Conservation (phyloP, 2,888 invertebrate species). For the Drosophila hamatofila region DNA sequence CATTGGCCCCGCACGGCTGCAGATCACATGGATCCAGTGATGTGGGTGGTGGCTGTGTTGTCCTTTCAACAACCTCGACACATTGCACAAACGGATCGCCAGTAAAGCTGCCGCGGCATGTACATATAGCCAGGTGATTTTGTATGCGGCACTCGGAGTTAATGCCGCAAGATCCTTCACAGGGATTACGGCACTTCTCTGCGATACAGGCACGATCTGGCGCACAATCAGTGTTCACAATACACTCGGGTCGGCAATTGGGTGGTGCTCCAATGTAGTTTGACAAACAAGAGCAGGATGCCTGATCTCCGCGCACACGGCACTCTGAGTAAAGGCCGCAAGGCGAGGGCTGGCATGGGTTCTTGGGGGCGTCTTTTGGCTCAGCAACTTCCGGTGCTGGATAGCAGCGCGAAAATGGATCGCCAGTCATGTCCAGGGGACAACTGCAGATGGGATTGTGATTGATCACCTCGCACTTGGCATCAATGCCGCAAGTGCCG, state of each 20-base stretch:
- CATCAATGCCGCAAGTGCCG: conserved; percentile 92
- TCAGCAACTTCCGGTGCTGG: conserved; percentile 83
- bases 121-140: conserved; percentile 90
- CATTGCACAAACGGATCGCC: conserved; percentile 90
- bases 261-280: conserved; percentile 90
- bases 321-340: conserved; percentile 91
- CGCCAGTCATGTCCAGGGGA: conserved; percentile 90
- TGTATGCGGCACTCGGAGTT: conserved; percentile 90
- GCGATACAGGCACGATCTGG: conserved; percentile 89
- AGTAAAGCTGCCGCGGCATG: conserved; percentile 87
- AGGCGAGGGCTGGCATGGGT: conserved; percentile 91
- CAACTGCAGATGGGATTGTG: conserved; percentile 94
- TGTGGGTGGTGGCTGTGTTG: conserved; percentile 85
- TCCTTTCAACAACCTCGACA: conserved; percentile 85
- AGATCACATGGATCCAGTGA: conserved; percentile 90
- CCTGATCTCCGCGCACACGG: conserved; percentile 87
- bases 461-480: conserved; percentile 92
- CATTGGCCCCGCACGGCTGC: conserved; percentile 95
- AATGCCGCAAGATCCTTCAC: conserved; percentile 90
- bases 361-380: conserved; percentile 79
- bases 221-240: conserved; percentile 88
- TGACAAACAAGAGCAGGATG: conserved; percentile 88
- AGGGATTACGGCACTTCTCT: conserved; percentile 90
- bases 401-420: conserved; percentile 92
- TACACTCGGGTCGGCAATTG: conserved; percentile 89